Base-by-base conservation (phyloP, 2,888 invertebrate genomes). In the Sclerodermus sp. region DNA sequence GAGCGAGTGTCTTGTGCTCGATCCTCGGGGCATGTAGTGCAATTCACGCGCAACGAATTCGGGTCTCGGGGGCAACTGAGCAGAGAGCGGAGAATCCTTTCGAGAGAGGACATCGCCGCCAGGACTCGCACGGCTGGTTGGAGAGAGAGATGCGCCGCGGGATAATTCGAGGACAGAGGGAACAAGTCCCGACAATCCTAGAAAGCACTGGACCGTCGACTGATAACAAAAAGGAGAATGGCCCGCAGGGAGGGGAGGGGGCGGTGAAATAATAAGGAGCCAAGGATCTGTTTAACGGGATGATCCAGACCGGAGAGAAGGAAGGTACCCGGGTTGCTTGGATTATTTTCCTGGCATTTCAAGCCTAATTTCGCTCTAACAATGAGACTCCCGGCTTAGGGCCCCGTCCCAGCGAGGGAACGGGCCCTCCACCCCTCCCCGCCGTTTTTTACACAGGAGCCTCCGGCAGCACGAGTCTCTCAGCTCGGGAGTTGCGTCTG, bases 331-430 rank as follows among this genome's bases (percentile, higher is more conserved):
- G 34, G 34, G 34, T 34, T 4, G 4, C 6, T 34, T 47, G 67
- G 62, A 71, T 74, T 73, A 70, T 73, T 73, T 74, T 68, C 64
- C 60, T 62, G 62, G 65, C 70, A 70, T 76, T 76, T 76, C 70
- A 73, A 69, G 76, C 69, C 72, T 76, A 77, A 77, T 77, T 77
- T 77, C 71, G 65, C 66, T 60, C 64, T 65, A 63, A 74, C 71
- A 77, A 76, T 71, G 68, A 62, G 23, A 3, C 3, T 23, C 23
- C 53, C 32, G 58, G 57, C 54, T 56, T 58, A 56, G 51, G 49
- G 51, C 44, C 55, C 23, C 54, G 53, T 47, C 53, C 51, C 43
- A 48, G 45, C 55, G 8, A 3, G 3, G 4, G 4, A 23, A 23
- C 23, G 23, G 23, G 49, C 49, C 52, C 55, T 62, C 53, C 53